A percentile compares a stretch with the other conserved stretches of the same genome.
phyloP scores from a whole-genome alignment of 2,797 vertebrate species.

The Mus spretus region DNA sequence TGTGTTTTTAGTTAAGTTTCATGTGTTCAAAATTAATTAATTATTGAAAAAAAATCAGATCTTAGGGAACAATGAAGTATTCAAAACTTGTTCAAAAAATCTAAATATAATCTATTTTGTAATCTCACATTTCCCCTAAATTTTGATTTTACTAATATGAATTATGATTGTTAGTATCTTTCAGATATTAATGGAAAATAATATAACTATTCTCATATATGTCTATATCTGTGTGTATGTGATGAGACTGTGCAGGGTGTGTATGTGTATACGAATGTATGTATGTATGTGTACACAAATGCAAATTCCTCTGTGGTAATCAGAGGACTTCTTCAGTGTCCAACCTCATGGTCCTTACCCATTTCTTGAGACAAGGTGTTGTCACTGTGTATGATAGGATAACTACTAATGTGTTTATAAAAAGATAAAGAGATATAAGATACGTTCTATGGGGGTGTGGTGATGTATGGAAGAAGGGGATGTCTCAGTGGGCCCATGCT shows the following conservation, averaged over 20 bases:
- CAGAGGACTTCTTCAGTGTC: neutral
- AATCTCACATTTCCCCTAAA: neutral
- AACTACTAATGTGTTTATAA: too few relatives aligned
- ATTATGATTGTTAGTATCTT: neutral
- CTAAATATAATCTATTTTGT: neutral
- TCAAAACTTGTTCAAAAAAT: neutral
- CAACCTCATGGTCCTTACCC: neutral
- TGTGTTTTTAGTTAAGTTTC: neutral
- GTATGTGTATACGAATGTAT: too few relatives aligned
- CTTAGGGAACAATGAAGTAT: neutral
- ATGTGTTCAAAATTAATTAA: neutral
- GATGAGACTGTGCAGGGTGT: neutral
- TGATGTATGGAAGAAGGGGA: too few relatives aligned
- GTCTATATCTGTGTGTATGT: neutral
- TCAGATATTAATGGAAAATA: neutral
- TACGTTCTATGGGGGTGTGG: too few relatives aligned
- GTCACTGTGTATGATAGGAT: neutral
- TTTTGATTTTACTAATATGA: neutral
- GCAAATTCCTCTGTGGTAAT: too few relatives aligned
- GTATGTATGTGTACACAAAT: neutral
- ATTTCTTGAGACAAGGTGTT: neutral
- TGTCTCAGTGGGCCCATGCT: too few relatives aligned
- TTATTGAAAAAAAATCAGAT: conserved; percentile 26
- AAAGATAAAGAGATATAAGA: too few relatives aligned
- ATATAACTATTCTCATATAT: neutral